Evolutionary conservation across 2,797 vertebrate genomes (phyloP).

Genomic region (Arremon aurantiirostris): DNA sequence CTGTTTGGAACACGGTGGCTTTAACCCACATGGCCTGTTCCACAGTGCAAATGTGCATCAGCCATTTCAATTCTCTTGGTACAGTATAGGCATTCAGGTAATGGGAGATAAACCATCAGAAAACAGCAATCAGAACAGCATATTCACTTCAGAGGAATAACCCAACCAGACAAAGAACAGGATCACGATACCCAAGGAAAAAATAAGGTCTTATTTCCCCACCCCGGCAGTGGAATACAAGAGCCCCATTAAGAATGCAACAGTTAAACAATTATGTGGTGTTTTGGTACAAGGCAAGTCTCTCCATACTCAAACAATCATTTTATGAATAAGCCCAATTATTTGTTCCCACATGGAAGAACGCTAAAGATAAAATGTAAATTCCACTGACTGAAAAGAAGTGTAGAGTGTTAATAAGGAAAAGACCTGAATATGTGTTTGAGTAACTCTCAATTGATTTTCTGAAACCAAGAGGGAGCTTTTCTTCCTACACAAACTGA

Average conservation of each 20-base stretch:
- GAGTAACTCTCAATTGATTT: not conserved
- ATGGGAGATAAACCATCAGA: not conserved
- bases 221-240: not conserved
- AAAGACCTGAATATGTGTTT: not conserved
- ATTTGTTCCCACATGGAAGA: not conserved
- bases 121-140: not conserved
- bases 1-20: slow-evolving; percentile 37
- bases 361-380: not conserved
- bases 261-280: not conserved
- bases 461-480: not conserved
- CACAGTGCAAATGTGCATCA: slow-evolving; percentile 50
- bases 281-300: not conserved
- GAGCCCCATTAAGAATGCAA: not conserved
- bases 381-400: not conserved
- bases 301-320: not conserved
- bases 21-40: not conserved
- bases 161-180: not conserved
- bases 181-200: not conserved
- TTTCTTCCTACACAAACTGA: not conserved
- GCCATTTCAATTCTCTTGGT: slow-evolving; percentile 11
- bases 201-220: not conserved
- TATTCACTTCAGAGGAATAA: not conserved
- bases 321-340: not conserved
- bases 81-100: not conserved
- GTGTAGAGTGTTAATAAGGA: not conserved